These are phyloP conservation scores for Xestia xanthographa DNA, from an alignment of 2,888 invertebrate species.

Conservation along the genomic window DNA sequence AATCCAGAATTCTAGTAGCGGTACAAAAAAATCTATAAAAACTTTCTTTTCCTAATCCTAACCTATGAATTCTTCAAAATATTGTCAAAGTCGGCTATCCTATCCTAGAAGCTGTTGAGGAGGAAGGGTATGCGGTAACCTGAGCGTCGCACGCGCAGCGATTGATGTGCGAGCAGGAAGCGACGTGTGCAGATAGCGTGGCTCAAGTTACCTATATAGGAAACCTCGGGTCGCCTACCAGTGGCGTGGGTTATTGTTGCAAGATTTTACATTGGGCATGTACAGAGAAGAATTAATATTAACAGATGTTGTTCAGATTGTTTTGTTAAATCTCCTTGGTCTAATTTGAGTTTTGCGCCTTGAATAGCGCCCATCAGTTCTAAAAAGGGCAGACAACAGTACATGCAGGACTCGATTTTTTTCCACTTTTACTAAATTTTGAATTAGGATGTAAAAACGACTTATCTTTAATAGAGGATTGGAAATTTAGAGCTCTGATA, in stretches of 20 bases:
- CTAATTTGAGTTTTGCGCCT: background rate
- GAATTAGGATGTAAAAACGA: background rate
- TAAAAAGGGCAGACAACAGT: background rate
- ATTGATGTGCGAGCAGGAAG: constrained; percentile 63
- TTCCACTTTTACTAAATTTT: no score
- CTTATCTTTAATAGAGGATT: background rate
- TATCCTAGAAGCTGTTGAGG: constrained; percentile 16
- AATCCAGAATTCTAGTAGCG: background rate
- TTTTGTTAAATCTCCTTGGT: background rate
- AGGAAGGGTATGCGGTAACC: constrained; percentile 62
- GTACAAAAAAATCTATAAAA: no score
- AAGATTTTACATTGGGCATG: constrained; percentile 37
- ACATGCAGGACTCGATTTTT: background rate
- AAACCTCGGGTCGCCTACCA: constrained; percentile 29
- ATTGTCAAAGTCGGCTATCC: constrained; percentile 9
- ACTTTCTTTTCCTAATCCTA: background rate
- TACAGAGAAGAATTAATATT: background rate
- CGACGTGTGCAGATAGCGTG: constrained; percentile 51
- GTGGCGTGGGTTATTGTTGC: constrained; percentile 35
- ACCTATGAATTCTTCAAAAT: background rate
- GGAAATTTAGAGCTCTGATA: background rate
- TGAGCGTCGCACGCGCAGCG: constrained; percentile 57
- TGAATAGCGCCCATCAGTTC: background rate
- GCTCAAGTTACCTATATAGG: constrained; percentile 53
- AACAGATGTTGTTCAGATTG: background rate